Base-by-base conservation (phyloP, 1,140 invertebrate species). In the Penaeus chinensis region DNA sequence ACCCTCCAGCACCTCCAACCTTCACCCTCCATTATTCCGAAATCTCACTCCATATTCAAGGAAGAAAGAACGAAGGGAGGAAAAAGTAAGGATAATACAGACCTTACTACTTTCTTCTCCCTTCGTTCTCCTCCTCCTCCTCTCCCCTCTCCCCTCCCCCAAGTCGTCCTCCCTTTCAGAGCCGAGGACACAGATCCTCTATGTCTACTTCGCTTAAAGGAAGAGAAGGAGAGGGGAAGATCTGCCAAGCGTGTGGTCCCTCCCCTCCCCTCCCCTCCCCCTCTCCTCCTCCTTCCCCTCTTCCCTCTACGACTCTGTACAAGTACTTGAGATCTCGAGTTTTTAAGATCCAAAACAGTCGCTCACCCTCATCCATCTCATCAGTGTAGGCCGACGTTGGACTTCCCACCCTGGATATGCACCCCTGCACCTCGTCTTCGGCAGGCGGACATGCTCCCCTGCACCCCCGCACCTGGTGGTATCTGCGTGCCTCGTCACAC, bases 381-480 rank as follows among this genome's bases (percentile, higher is more conserved):
- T 27, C 54, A 5, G 16, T 60, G 77, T 24, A 47, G 76, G 37
- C 32, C 37, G 20, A 5, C 82, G 47, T 18, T 27, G 66, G 82
- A 65, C 71, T 71, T 76, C 76, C 66, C 82, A 76, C 69, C 82
- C 82, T 69, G 54, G 54, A 54, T 16, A 54, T 71, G 82, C 82
- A 84, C 82, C 71, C 27, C 47, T 79, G 77, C 76, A 77, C 76
- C 76, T 77, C 20, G 76, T 37, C 54, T 54, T 54, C 54, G 54
- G 54, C 54, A 27, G 47, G 66, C 82, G 82, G 82, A 84, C 82
- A 84, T 84, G 82, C 82, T 84, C 69, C 82, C 82, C 71, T 71
- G 82, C 82, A 84, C 82, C 71, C 27, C 47, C 61, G 77, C 76
- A 77, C 76, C 76, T 77, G 76, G 76, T 76, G 71, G 20, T 27